A percentile compares a stretch with the other conserved stretches of the same genome.
Conservation (phyloP, 2,797 vertebrate genomes). For the Astyanax mexicanus region DNA sequence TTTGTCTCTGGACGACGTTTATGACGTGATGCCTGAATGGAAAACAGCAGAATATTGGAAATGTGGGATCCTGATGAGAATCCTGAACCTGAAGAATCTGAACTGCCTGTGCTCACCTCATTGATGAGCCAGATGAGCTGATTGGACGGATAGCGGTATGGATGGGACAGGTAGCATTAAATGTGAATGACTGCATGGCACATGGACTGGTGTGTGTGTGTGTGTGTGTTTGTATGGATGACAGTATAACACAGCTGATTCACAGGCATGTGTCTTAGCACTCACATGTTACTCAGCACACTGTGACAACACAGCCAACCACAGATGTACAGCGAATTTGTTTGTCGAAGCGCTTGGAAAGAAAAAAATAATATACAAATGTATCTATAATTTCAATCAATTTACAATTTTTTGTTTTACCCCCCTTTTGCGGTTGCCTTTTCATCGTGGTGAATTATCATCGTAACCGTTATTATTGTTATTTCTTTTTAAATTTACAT, state of each 20-base stretch:
- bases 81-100: constrained; percentile 30
- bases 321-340: constrained; percentile 56
- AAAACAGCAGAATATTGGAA: constrained; percentile 48
- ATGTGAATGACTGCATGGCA: constrained; percentile 40
- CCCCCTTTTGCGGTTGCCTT: constrained; percentile 62
- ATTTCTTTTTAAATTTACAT: constrained; percentile 75
- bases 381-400: constrained; percentile 60
- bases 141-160: constrained; percentile 22
- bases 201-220: no score
- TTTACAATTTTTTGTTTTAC: constrained; percentile 49
- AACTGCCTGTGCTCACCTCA: constrained; percentile 8
- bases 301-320: constrained; percentile 57
- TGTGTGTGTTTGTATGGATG: no score
- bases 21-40: constrained; percentile 31
- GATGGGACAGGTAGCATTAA: constrained; percentile 21
- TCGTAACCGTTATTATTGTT: constrained; percentile 29
- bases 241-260: constrained; percentile 21
- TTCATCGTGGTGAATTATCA: constrained; percentile 59
- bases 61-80: constrained; percentile 22
- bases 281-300: constrained; percentile 41
- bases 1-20: constrained; percentile 38
- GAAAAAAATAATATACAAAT: constrained; percentile 69
- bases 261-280: constrained; percentile 33
- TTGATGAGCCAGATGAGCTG: constrained; percentile 18
- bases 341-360: constrained; percentile 64